Evolutionary conservation across 2,888 invertebrate genomes (phyloP).

Genomic region (Rhopalosiphum nymphaeae): DNA sequence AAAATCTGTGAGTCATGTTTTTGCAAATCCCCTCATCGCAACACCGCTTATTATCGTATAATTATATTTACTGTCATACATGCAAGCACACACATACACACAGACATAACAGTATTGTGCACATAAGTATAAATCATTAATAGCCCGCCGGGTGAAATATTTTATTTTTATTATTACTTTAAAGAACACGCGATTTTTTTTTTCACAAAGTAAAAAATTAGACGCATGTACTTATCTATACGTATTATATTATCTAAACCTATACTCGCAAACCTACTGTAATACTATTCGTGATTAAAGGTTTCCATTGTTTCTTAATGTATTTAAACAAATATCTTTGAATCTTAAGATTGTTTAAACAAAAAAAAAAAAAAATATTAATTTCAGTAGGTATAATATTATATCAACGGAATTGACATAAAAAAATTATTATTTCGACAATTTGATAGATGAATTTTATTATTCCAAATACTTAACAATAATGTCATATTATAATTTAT

Average conservation of each 20-base stretch:
- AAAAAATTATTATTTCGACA: background rate
- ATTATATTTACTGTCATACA: conserved; percentile 56
- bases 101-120: background rate
- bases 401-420: background rate
- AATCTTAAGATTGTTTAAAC: background rate
- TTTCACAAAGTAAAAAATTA: background rate
- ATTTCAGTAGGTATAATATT: background rate
- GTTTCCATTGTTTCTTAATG: background rate
- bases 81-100: background rate
- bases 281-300: background rate
- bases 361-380: background rate
- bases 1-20: conserved; percentile 61
- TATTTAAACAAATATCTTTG: background rate
- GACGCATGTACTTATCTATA: background rate
- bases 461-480: background rate
- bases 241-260: background rate
- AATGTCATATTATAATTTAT: background rate
- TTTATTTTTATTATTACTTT: background rate
- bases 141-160: background rate
- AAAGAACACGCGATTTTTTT: background rate
- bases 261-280: background rate
- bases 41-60: conserved; percentile 61
- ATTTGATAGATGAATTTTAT: background rate
- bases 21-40: conserved; percentile 41
- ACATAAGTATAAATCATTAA: background rate